Base-by-base conservation (phyloP, 2,797 vertebrate genomes). In the Darevskia mixta region DNA sequence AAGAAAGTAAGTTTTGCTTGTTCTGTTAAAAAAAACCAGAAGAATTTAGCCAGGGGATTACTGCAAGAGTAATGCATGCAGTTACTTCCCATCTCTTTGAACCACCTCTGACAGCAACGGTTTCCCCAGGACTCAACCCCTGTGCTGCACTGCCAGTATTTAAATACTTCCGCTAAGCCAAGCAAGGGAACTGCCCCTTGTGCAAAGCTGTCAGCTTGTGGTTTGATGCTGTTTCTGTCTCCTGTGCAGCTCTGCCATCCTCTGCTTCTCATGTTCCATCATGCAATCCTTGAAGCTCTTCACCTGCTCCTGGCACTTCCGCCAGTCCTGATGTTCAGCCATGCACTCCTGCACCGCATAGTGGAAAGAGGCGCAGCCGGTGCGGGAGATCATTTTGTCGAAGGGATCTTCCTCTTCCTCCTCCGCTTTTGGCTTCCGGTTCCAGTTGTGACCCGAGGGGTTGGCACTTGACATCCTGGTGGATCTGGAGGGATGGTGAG, bases 331-430 rank as follows among this genome's bases (percentile, higher is more conserved):
- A 83, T 97, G 95, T 35, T 97, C 97, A 0, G 97, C 98, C 98
- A 99, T 99, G 95, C 99, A 99, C 72, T 99, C 98, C 95, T 98
- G 98, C 82, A 99, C 96, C 0, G 97, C 97, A 0, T 97, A 97
- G 89, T 99, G 98, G 55, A 97, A 97, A 27, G 96, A 92, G 1
- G 96, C 95, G 61, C 98, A 99, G 78, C 98, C 98, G 0, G 98
- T 98, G 66, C 96, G 97, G 0, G 95, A 94, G 86, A 99, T 98
- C 97, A 98, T 97, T 85, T 90, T 96, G 0, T 99, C 99, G 83
- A 99, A 92, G 0, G 98, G 98, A 88, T 99, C 98, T 3, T 98
- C 98, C 29, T 96, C 97, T 0, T 98, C 98, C 1, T 95, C 95
- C 0, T 89, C 87, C 0, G 88, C 87, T 25, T 80, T 76, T 0